Evolutionary conservation across 2,888 invertebrate species (phyloP), one percentile per base, ranked within the genome.

Genomic region (Podabrus alpinus): DNA sequence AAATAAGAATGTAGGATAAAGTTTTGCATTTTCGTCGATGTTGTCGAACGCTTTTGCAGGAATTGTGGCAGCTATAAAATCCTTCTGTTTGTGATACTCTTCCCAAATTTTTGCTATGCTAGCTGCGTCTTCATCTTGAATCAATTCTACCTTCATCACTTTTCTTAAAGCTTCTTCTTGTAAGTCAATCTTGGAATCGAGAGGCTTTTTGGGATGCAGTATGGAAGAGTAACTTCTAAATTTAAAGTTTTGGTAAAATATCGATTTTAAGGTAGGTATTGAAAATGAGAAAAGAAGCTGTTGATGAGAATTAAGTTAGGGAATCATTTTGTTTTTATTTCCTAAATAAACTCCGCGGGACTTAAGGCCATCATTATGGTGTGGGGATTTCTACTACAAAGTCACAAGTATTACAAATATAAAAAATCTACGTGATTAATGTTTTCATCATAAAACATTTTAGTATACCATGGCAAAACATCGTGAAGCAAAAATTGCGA

Each of bases 31-130:
- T 25, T 88, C 84, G 78, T 89, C 88, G 75, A 95, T 88, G 71
- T 86, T 88, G 1, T 90, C 87, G 83, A 90, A 95, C 11, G 91
- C 88, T 4, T 89, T 86, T 0, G 86, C 81, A 0, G 94, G 92
- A 77, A 96, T 90, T 0, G 91, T 91, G 0, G 95, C 95, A 9
- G 93, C 92, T 80, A 96, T 91, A 15, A 92, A 92, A 82, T 94
- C 92, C 86, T 95, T 95, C 9, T 91, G 89, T 78, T 92, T 91
- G 83, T 96, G 95, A 86, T 95, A 95, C 82, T 93, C 91, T 69
- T 92, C 89, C 96, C 97, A 96, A 79, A 96, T 94, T 69, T 88
- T 83, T 80, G 90, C 88, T 45, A 97, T 92, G 86, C 96, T 95
- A 25, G 92, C 90, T 15, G 91, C 89, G 74, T 88, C 88, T 86